Conservation (phyloP, 2,888 invertebrate species). For the Diaprepes abbreviatus region DNA sequence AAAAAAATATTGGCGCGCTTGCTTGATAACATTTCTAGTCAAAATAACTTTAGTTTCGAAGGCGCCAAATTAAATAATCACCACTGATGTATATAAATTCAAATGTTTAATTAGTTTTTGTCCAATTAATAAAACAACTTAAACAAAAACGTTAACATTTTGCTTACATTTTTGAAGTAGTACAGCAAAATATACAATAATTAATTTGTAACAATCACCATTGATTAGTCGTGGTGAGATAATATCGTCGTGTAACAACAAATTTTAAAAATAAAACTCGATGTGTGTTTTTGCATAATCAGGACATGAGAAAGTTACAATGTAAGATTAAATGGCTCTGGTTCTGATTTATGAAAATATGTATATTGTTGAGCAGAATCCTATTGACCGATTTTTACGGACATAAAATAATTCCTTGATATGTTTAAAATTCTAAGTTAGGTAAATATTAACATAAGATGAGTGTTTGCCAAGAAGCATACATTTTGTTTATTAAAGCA, state of each 20-base stretch:
- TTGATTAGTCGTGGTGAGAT: neutral
- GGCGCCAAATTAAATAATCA: constrained; percentile 23
- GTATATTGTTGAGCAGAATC: too few species aligned
- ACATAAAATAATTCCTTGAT: too few species aligned
- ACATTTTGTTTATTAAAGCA: too few species aligned
- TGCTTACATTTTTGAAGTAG: neutral
- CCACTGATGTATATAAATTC: neutral
- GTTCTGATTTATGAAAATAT: too few species aligned
- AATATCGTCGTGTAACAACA: neutral
- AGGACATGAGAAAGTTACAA: too few species aligned
- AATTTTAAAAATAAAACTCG: neutral
- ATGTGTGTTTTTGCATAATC: too few species aligned
- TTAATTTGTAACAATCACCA: constrained; percentile 6
- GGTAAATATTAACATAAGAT: too few species aligned
- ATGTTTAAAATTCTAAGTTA: too few species aligned
- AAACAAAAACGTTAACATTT: neutral
- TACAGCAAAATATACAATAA: neutral
- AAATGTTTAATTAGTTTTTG: constrained; percentile 6
- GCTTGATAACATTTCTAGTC: neutral
- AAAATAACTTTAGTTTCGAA: neutral
- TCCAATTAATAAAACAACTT: constrained; percentile 7
- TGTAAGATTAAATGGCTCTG: too few species aligned
- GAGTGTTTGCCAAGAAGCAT: too few species aligned
- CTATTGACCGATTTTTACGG: too few species aligned
- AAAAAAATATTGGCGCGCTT: neutral